Evolutionary conservation across 2,797 vertebrate species (phyloP).

Genomic region (Bradypus variegatus): DNA sequence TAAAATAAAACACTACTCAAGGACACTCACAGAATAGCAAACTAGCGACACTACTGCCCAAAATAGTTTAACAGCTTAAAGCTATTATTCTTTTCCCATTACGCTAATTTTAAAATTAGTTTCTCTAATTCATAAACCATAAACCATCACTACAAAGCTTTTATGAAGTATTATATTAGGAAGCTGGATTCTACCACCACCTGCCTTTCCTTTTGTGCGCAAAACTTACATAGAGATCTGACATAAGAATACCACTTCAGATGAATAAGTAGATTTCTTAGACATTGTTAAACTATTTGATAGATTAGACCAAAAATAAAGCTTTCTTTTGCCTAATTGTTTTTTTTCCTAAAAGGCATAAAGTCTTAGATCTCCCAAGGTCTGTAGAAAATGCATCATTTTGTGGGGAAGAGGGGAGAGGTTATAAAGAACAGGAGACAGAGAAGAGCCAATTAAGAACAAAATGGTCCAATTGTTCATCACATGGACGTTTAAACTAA

Average conservation of each 20-base stretch:
- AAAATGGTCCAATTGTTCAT: background rate
- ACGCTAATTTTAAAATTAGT: conserved; percentile 62
- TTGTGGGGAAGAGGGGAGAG: background rate
- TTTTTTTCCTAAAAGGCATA: conserved; percentile 29
- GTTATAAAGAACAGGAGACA: background rate
- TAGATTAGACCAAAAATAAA: conserved; percentile 33
- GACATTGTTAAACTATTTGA: conserved; percentile 37
- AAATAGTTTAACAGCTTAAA: conserved; percentile 56
- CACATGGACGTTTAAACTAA: conserved; percentile 1
- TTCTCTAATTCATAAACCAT: conserved; percentile 62
- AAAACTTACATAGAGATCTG: conserved; percentile 36
- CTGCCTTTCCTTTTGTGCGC: conserved; percentile 42
- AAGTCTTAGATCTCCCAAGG: conserved; percentile 25
- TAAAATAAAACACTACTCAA: conserved; percentile 45
- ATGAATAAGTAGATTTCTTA: conserved; percentile 22
- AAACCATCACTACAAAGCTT: conserved; percentile 57
- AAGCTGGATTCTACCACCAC: conserved; percentile 39
- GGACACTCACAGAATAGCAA: conserved; percentile 21
- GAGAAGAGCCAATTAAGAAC: conserved; percentile 32
- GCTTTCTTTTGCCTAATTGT: conserved; percentile 13
- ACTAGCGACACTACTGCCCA: conserved; percentile 44
- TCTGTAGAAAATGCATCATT: conserved; percentile 22
- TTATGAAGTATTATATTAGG: conserved; percentile 30
- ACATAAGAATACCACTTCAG: conserved; percentile 30
- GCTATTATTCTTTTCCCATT: conserved; percentile 51